Conservation (phyloP, 92 coral and sea anemone species). For the Zoanthus solanderi region DNA sequence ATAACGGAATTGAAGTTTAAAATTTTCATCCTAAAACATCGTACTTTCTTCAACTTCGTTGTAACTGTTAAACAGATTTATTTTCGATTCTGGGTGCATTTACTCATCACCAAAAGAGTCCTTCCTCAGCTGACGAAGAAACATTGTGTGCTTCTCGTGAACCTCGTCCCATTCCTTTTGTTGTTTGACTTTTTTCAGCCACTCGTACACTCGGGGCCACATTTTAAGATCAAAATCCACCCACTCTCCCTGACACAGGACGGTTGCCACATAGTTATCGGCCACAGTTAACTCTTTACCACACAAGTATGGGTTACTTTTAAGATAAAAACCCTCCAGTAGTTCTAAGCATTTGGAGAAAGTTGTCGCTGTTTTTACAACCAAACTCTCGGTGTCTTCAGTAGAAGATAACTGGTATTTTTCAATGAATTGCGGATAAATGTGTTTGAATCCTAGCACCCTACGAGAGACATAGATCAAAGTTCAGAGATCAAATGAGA, state of each 20-base stretch:
- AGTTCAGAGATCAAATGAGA: neutral
- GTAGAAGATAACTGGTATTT: constrained; percentile 72
- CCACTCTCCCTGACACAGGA: constrained; percentile 88
- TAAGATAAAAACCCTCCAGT: constrained; percentile 74
- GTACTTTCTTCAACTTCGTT: too few relatives aligned
- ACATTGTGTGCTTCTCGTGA: constrained; percentile 76
- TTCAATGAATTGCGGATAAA: constrained; percentile 90
- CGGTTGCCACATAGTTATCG: constrained; percentile 83
- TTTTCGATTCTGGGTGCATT: too few relatives aligned
- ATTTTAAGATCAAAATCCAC: constrained; percentile 74
- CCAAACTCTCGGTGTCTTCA: constrained; percentile 78
- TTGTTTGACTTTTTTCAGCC: constrained; percentile 80
- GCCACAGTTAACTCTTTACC: constrained; percentile 82
- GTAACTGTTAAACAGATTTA: too few relatives aligned
- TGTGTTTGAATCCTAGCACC: constrained; percentile 78
- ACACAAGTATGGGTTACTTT: constrained; percentile 70
- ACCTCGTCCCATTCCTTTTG: constrained; percentile 81
- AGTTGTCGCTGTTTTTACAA: constrained; percentile 74
- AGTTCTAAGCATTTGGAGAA: constrained; percentile 78
- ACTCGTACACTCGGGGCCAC: constrained; percentile 81
- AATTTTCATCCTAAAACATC: too few relatives aligned
- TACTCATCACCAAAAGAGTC: constrained; percentile 49
- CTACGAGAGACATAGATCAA: constrained; percentile 44
- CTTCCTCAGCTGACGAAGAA: constrained; percentile 75
- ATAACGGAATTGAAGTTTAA: too few relatives aligned